Base-by-base conservation (phyloP, 2,113 vertebrate species). In the Corapipo altera region DNA sequence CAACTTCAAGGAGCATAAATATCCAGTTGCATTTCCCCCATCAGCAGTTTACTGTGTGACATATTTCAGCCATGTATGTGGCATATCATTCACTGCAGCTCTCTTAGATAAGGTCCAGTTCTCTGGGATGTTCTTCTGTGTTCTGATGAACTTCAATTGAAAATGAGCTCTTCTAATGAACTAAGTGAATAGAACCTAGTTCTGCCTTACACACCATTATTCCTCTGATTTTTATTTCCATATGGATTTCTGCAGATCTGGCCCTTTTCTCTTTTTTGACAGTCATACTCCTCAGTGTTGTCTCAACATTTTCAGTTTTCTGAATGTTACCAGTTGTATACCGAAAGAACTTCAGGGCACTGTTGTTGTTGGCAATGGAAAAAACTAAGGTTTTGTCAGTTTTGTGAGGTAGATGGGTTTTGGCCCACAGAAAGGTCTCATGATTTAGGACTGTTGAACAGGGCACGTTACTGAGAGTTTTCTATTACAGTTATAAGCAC, bases 1-100 rank as follows among this genome's bases (percentile, higher is more conserved):
- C 58, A 79, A 62, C 81, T 92, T 93, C 1, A 2, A 97, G 91
- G 27, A 62, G 39, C 92, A 94, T 97, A 96, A 97, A 97, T 96
- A 96, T 84, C 37, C 51, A 54, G 59, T 67, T 41, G 30, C 12
- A 18, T 89, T 86, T 78, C 46, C 71, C 43, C 39, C 67, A 67
- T 62, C 51, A 79, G 85, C 86, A 71, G 41, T 85, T 91, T 85
- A 33, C 85, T 79, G 26, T 33, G 49, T 62, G 80, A 79, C 58
- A 43, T 90, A 77, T 91, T 88, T 97, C 69, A 85, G 69, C 80
- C 49, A 35, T 55, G 76, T 26, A 55, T 46, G 61, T 65, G 64
- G 57, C 57, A 32, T 61, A 57, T 73, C 49, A 41, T 59, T 84
- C 32, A 13, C 18, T n/a, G 30, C 41, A 76, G 35, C 57, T 91